Base-by-base conservation (phyloP, 1,140 invertebrate genomes). In the Triops cancriformis region DNA sequence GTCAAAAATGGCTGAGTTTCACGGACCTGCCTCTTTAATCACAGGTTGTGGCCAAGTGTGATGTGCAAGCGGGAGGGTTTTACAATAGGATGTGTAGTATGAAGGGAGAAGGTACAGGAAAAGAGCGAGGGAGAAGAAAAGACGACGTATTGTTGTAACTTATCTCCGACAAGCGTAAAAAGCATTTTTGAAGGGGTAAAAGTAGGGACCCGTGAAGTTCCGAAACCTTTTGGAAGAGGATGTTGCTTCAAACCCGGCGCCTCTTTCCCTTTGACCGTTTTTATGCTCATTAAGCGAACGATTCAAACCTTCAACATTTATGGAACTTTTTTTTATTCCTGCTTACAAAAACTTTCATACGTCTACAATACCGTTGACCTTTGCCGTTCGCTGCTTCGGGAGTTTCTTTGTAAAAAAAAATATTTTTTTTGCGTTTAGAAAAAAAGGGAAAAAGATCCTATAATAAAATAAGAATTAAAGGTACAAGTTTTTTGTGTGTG, bases 1-100 rank as follows among this genome's bases (percentile, higher is more conserved):
- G n/a, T 23, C 23, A 23, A 64, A 64, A 37, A 37, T 37, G 31
- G 31, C 31, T 37, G 31, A 37, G 18, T 64, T 64, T 64, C 51
- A 64, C 51, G 51, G 51, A 23, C 51, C 51, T n/a, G 51, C 51
- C 51, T 64, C 51, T 64, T 64, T 64, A 64, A 64, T 64, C 51
- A 9, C 51, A 64, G 51, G 51, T 64, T 64, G 51, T 64, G 45
- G 14, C 45, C 14, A 14, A 64, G 45, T 23, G 14, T 64, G 45
- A 64, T 9, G 51, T 23, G 14, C 18, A 4, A 64, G 51, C 4
- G 51, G 51, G 51, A 64, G 14, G 51, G 51, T 64, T 64, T 64
- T 23, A 18, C 51, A 64, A 64, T 64, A 23, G 14, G 51, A 64
- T 37, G 31, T 37, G 31, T 37, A 37, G 2, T 37, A 37, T 37